Conservation (phyloP, 2,797 vertebrate genomes). For the Pseudomugil gertrudae region DNA sequence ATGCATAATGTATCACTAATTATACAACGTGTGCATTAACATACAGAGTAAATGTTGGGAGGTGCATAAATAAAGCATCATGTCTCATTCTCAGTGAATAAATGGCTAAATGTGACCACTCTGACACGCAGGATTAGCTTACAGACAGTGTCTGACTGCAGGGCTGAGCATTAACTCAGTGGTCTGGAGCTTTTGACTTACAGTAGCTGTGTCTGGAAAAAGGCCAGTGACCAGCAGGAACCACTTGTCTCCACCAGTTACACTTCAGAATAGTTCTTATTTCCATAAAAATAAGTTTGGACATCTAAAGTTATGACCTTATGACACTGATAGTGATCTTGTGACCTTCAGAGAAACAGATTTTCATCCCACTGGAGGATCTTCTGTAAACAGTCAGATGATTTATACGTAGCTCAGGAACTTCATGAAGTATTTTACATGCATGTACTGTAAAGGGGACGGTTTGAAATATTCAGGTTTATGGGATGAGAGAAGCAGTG, state of each 20-base stretch:
- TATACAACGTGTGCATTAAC: neutral
- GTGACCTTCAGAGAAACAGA: constrained; percentile 32
- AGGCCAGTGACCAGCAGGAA: constrained; percentile 54
- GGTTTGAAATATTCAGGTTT: constrained; percentile 44
- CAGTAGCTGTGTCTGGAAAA: constrained; percentile 67
- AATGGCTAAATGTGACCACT: constrained; percentile 21
- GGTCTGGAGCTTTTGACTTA: constrained; percentile 48
- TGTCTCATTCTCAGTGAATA: neutral
- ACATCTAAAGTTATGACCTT: constrained; percentile 47
- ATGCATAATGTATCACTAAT: neutral
- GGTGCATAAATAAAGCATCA: neutral
- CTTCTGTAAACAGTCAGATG: constrained; percentile 27
- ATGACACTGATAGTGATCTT: constrained; percentile 34
- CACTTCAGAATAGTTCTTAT: constrained; percentile 30
- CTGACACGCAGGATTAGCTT: constrained; percentile 14
- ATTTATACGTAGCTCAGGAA: constrained; percentile 30
- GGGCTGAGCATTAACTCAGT: constrained; percentile 41
- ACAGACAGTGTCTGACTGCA: constrained; percentile 31
- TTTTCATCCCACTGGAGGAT: constrained; percentile 26
- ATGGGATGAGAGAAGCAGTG: constrained; percentile 1
- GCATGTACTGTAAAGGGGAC: constrained; percentile 49
- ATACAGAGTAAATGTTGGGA: neutral
- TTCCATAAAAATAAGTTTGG: constrained; percentile 21
- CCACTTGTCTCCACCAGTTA: constrained; percentile 49
- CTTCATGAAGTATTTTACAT: constrained; percentile 50